Evolutionary conservation across 2,113 vertebrate genomes (phyloP).

Genomic region (Seriola quinqueradiata): DNA sequence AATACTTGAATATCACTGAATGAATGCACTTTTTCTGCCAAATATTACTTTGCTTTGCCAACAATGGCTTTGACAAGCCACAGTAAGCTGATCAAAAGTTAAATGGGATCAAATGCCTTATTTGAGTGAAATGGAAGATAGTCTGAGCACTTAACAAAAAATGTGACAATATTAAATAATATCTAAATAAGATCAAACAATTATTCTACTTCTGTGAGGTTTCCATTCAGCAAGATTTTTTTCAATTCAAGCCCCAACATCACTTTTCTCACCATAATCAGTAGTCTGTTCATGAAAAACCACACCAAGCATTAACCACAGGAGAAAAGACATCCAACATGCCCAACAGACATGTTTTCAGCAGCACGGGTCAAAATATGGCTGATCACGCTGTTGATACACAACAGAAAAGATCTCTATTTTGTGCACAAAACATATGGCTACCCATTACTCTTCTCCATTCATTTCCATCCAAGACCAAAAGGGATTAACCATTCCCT

Average conservation of each 20-base stretch:
- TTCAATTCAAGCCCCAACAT: background rate
- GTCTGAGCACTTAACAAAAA: background rate
- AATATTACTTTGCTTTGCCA: slow-evolving; percentile 8
- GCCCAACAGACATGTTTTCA: slow-evolving; percentile 2
- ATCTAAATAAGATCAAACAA: background rate
- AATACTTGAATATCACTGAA: slow-evolving; percentile 12
- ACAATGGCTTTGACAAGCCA: slow-evolving; percentile 9
- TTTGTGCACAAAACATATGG: background rate
- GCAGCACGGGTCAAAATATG: background rate
- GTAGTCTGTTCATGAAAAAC: background rate
- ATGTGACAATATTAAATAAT: background rate
- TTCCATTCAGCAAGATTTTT: background rate
- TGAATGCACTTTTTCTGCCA: slow-evolving; percentile 8
- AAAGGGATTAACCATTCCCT: slow-evolving; percentile 39
- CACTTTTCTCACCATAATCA: background rate
- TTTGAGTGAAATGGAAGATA: slow-evolving; percentile 11
- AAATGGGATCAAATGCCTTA: slow-evolving; percentile 4
- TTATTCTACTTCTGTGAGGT: background rate
- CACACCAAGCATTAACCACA: background rate
- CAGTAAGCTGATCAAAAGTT: slow-evolving; percentile 31
- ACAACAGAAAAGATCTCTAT: background rate
- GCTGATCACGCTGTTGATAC: background rate
- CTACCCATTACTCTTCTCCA: background rate
- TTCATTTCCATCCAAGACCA: slow-evolving; percentile 5
- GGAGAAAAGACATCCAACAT: background rate